These are phyloP conservation scores for Phocoena sinus DNA, from an alignment of 2,113 vertebrate genomes.

Conservation along the genomic window DNA sequence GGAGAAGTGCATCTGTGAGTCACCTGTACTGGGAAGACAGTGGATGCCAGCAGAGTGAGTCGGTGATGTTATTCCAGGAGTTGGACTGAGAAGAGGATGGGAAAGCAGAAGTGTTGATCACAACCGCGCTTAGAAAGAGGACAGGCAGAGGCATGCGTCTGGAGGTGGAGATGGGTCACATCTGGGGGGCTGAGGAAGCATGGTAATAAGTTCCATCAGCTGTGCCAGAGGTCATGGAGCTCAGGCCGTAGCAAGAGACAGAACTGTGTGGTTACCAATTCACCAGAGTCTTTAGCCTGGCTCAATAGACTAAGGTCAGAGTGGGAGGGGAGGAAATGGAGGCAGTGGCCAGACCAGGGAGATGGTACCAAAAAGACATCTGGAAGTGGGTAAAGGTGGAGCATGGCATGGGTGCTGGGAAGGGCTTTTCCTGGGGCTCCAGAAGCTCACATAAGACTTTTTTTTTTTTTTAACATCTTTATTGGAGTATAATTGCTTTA, in stretches of 20 bases:
- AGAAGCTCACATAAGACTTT: background rate
- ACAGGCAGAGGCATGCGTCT: background rate
- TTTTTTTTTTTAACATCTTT: too few relatives aligned
- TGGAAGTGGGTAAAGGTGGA: background rate
- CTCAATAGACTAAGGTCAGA: background rate
- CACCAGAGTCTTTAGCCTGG: background rate
- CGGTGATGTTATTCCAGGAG: background rate
- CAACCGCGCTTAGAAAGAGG: background rate
- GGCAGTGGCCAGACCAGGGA: background rate
- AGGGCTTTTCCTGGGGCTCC: background rate
- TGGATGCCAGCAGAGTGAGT: background rate
- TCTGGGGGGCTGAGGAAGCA: background rate
- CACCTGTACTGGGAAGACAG: background rate
- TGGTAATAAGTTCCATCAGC: background rate
- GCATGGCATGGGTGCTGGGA: fast-evolving
- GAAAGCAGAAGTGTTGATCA: background rate
- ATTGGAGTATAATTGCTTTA: too few relatives aligned
- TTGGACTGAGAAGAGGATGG: background rate
- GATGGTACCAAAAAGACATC: background rate
- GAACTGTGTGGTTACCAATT: background rate
- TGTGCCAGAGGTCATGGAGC: background rate
- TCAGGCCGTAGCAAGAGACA: background rate
- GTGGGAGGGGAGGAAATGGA: background rate
- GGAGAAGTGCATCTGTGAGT: background rate
- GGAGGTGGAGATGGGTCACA: background rate